Evolutionary conservation across 2,888 invertebrate species (phyloP), one percentile per base, ranked within the genome.

Genomic region (Eupithecia dodoneata): DNA sequence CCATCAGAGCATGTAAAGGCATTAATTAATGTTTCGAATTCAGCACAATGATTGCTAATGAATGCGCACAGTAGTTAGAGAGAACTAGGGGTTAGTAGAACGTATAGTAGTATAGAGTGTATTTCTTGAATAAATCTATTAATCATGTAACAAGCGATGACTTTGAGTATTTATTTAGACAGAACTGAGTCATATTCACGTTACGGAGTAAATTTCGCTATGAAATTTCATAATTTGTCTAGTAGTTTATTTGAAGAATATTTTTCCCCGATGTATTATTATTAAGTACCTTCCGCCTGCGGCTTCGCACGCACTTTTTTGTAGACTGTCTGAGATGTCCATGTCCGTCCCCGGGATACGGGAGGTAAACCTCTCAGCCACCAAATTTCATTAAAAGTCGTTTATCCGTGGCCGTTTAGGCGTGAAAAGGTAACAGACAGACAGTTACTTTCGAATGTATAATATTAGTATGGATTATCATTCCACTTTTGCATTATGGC

Each of bases 41-140:
- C 45, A 69, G 44, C 69, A 70, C 63, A 63, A 63, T 63, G 30
- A 63, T 63, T 63, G 63, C 63, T 63, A 63, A 63, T 63, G 63
- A 63, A 63, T 63, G 63, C 63, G 30, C 63, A n/a, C 63, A 12
- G 63, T 63, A 63, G 30, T 63, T 63, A 63, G 63, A 63, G 12
- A 10, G 30, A 10, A 30, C 63, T 63, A 63, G 63, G 63, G 63
- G 63, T 30, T 30, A 30, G 30, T 30, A 30, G 30, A 30, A 30
- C 63, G 63, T 63, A 63, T n/a, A n/a, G n/a, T n/a, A n/a, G n/a
- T n/a, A n/a, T 12, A 30, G 10, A 1, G 63, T 63, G 18, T 63
- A 63, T 63, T 59, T 18, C 63, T 63, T 10, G 12, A 63, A 63
- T 63, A n/a, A 4, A 63, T 30, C 63, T 63, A 63, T 63, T 63